Percentiles rank a stretch among this genome's conserved stretches.
Conservation (phyloP, 2,888 invertebrate species). For the Diachrysia chrysitis region DNA sequence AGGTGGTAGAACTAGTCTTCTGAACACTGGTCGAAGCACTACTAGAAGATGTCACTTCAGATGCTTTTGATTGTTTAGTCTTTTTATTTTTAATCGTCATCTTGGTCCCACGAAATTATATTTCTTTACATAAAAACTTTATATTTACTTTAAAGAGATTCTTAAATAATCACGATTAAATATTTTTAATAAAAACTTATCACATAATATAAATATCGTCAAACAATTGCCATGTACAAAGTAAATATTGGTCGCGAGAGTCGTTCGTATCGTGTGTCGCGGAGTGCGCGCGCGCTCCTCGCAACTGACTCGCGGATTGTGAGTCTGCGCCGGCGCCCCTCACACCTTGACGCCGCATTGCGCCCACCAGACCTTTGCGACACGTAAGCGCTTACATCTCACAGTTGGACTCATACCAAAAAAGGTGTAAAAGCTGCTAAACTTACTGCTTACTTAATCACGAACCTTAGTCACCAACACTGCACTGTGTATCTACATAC, state of each 20-base stretch:
- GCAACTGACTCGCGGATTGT: slow-evolving; percentile 86
- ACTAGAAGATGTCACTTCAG: slow-evolving; percentile 79
- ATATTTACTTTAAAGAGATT: slow-evolving; percentile 75
- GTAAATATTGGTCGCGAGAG: slow-evolving; percentile 81
- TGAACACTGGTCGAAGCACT: slow-evolving; percentile 86
- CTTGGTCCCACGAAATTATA: slow-evolving; percentile 78
- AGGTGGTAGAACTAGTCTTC: slow-evolving; percentile 81
- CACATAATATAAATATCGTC: slow-evolving; percentile 77
- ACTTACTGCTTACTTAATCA: slow-evolving; percentile 67
- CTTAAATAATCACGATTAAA: slow-evolving; percentile 78
- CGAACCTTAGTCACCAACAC: slow-evolving; percentile 67
- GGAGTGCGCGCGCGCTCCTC: slow-evolving; percentile 82
- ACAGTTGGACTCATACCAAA: slow-evolving; percentile 84
- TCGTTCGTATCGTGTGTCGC: slow-evolving; percentile 86
- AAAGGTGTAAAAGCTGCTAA: slow-evolving; percentile 79
- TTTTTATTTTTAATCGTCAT: slow-evolving; percentile 89
- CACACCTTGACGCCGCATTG: slow-evolving; percentile 62
- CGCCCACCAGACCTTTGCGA: slow-evolving; percentile 84
- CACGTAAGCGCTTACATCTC: slow-evolving; percentile 87
- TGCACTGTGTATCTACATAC: slow-evolving; percentile 21
- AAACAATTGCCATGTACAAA: slow-evolving; percentile 83
- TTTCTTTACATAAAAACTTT: slow-evolving; percentile 64
- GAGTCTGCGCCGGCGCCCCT: slow-evolving; percentile 61
- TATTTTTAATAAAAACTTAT: slow-evolving; percentile 71
- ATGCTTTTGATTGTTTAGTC: slow-evolving; percentile 85